These are phyloP conservation scores for Helogale parvula DNA, from an alignment of 2,113 vertebrate species.

Conservation along the genomic window DNA sequence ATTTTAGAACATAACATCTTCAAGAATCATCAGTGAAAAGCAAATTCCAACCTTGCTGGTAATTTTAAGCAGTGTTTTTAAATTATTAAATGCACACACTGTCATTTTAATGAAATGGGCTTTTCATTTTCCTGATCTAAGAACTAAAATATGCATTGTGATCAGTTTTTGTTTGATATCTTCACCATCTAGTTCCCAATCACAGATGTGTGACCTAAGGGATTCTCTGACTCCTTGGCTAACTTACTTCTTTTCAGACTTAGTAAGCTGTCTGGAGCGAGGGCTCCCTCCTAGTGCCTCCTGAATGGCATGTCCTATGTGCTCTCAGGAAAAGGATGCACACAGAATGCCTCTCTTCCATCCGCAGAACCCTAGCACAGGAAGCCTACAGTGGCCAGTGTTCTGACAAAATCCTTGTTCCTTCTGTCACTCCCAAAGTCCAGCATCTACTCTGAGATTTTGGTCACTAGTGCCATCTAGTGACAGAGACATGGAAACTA, in stretches of 20 bases:
- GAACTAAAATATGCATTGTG: neutral
- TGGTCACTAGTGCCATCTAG: slow-evolving; percentile 63
- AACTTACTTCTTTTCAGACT: slow-evolving; percentile 1
- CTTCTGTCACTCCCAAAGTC: neutral
- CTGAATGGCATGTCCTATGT: neutral
- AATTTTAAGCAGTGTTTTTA: slow-evolving; percentile 27
- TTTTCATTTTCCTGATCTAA: slow-evolving; percentile 35
- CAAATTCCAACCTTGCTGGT: neutral
- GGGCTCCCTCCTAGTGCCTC: neutral
- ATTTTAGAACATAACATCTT: neutral
- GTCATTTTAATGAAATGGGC: neutral
- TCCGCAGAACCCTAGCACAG: neutral
- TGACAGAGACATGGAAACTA: neutral
- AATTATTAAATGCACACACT: neutral
- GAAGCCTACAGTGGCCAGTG: neutral
- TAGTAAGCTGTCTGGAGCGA: neutral
- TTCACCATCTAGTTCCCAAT: neutral
- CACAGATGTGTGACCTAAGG: neutral
- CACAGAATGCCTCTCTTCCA: neutral
- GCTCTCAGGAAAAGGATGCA: neutral
- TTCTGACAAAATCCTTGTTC: neutral
- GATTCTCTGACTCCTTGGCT: neutral
- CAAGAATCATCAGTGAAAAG: neutral
- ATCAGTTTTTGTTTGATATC: neutral
- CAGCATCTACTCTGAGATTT: neutral